These are phyloP conservation scores for Onychomys leucogaster DNA, from an alignment of 2,797 vertebrate species.

Conservation along the genomic window DNA sequence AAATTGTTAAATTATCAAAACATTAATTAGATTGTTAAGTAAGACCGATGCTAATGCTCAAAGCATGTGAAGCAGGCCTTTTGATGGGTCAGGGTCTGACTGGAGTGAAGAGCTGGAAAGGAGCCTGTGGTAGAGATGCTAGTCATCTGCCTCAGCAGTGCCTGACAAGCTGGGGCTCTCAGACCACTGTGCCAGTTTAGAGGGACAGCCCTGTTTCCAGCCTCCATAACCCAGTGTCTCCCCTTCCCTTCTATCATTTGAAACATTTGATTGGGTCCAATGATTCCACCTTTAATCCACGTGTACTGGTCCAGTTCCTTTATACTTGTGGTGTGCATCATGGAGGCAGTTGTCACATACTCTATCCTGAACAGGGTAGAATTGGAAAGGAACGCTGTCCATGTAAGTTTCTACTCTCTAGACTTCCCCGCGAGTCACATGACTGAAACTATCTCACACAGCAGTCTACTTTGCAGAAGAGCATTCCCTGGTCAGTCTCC, in stretches of 20 bases:
- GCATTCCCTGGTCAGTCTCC: neutral
- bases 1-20: slow-evolving; percentile 86
- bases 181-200: fast-evolving
- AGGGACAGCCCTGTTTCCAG: neutral
- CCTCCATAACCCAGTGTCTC: neutral
- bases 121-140: neutral
- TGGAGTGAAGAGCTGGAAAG: slow-evolving; percentile 19
- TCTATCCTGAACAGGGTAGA: neutral
- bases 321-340: neutral
- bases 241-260: neutral
- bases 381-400: neutral
- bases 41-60: slow-evolving; percentile 83
- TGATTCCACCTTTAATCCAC: neutral
- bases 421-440: neutral
- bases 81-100: slow-evolving; percentile 72
- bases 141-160: neutral
- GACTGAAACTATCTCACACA: neutral
- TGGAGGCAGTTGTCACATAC: neutral
- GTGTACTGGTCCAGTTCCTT: neutral
- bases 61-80: slow-evolving; percentile 75
- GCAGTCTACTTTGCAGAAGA: neutral
- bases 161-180: neutral
- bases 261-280: neutral
- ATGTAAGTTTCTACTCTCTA: neutral
- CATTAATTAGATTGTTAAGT: slow-evolving; percentile 87